Base-by-base conservation (phyloP, 2,888 invertebrate species). In the Uloborus plumipes region DNA sequence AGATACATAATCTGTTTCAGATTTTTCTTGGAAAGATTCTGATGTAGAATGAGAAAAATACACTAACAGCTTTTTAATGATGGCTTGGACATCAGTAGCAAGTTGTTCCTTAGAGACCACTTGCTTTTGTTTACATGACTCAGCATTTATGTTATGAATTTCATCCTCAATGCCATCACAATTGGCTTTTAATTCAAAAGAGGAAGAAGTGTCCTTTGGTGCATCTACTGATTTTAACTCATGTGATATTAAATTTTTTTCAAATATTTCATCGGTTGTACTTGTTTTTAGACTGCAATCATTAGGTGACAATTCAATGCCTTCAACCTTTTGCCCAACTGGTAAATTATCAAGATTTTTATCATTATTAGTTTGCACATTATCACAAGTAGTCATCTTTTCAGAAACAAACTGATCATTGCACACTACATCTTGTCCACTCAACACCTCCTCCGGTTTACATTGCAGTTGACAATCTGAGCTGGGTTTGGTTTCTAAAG, bases 21-120 rank as follows among this genome's bases (percentile, higher is more conserved):
- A 18, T 22, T 73, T 74, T 11, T 69, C 66, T 31, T 78, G 69
- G 47, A 72, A 72, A 18, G 74, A 69, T 50, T 71, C 66, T 49
- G 74, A 22, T 14, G 22, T 64, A n/a, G 58, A 51, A 39, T 61
- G 64, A n/a, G 84, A 51, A 59, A 84, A 75, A 31, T 84, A 70
- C 16, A 73, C 58, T 1, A 84, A 20, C 13, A 84, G 62, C 59
- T 81, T 84, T 50, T 80, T 80, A 59, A 84, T 84, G 16, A 84
- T 76, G n/a, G 67, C 67, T 20, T 72, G 73, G 16, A 71, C 80
- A 51, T 84, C 84, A 26, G 49, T 39, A 18, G 81, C 77, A n/a
- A 77, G 22, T 22, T 84, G 75, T 14, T 74, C 76, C 62, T 79
- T 78, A n/a, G 53, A 66, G 26, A 65, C 65, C 7, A 26, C 16